Evolutionary conservation across 2,113 vertebrate genomes (phyloP).

Genomic region (Pangasianodon gigas): DNA sequence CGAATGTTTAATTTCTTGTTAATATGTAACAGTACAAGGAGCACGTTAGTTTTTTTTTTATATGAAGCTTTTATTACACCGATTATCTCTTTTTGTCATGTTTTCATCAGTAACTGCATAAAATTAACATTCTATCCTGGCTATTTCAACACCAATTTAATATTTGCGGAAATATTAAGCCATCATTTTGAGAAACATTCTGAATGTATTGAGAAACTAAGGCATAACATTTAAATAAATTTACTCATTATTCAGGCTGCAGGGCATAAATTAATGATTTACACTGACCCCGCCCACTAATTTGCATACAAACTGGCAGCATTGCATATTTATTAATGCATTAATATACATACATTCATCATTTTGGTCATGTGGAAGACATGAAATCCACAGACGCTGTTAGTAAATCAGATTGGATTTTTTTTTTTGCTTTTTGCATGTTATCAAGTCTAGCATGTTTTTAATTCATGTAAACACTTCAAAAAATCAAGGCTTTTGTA

Average conservation of each 20-base stretch:
- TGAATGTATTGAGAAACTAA: not conserved
- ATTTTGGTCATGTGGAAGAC: not conserved
- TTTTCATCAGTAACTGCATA: no score
- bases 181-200: not conserved
- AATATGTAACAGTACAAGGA: not conserved
- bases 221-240: not conserved
- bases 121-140: not conserved
- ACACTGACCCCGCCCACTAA: not conserved
- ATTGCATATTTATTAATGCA: not conserved
- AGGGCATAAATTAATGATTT: not conserved
- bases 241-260: not conserved
- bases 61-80: not conserved
- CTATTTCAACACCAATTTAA: not conserved
- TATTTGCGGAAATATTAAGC: not conserved
- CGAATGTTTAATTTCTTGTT: not conserved
- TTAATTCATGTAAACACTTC: not conserved
- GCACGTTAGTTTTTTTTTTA: not conserved
- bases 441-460: not conserved
- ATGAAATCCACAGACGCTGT: not conserved
- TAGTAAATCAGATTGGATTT: not conserved
- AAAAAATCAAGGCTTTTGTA: no score
- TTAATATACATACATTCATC: not conserved
- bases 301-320: not conserved
- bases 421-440: not conserved
- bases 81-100: not conserved